A percentile compares a stretch with the other conserved stretches of the same genome.
phyloP scores from a whole-genome alignment of 2,797 vertebrate genomes.

The Spinus pinus region DNA sequence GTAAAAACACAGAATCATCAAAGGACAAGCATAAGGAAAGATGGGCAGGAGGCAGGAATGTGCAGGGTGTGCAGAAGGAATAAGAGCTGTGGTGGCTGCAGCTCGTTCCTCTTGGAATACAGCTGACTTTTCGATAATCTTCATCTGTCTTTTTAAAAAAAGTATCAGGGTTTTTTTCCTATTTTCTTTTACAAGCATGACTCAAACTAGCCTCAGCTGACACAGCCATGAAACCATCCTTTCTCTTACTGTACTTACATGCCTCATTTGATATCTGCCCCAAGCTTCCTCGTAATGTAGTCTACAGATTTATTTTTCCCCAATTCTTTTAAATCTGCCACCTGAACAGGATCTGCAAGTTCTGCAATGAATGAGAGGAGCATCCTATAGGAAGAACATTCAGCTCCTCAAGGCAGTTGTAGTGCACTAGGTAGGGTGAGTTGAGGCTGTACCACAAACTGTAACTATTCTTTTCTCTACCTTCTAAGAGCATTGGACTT shows the following conservation, averaged over 20 bases:
- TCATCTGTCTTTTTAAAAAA: background rate
- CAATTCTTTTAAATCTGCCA: background rate
- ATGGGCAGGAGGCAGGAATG: background rate
- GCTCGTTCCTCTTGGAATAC: background rate
- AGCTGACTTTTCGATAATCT: background rate
- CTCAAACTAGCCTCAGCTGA: background rate
- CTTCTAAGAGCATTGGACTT: background rate
- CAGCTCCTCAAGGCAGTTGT: background rate
- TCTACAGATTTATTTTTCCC: fast-evolving
- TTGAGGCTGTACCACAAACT: background rate
- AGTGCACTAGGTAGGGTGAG: background rate
- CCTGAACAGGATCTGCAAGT: background rate
- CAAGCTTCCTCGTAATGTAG: background rate
- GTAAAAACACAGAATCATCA: background rate
- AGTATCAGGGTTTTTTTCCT: fast-evolving
- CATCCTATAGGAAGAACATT: background rate
- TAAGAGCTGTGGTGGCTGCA: background rate
- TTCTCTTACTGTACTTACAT: background rate
- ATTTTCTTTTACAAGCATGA: background rate
- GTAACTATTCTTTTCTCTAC: background rate
- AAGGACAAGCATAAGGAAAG: background rate
- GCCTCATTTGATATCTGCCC: background rate
- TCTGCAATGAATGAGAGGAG: background rate
- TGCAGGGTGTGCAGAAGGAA: fast-evolving
- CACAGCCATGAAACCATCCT: background rate